Conservation (phyloP, 1,140 invertebrate genomes). For the Vanessa atalanta region DNA sequence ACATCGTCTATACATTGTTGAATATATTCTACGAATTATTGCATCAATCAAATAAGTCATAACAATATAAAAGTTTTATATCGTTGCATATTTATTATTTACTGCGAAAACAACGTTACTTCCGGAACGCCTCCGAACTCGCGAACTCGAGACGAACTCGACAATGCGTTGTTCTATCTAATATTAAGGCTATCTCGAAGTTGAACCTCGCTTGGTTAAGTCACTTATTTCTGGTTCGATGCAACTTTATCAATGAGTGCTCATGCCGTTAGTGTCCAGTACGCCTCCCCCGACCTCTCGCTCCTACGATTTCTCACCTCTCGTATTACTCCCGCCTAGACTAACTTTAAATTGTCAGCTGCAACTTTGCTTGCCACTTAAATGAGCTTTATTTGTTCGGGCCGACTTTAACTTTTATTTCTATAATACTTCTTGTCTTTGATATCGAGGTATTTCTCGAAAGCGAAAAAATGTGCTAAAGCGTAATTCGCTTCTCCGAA, state of each 20-base stretch:
- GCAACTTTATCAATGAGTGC: constrained; percentile 66
- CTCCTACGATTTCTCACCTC: constrained; percentile 63
- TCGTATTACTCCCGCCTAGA: constrained; percentile 44
- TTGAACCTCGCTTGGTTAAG: constrained; percentile 53
- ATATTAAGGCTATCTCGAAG: constrained; percentile 57
- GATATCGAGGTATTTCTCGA: constrained; percentile 21
- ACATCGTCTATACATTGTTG: background rate
- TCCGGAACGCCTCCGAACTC: constrained; percentile 41
- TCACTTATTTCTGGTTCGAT: constrained; percentile 58
- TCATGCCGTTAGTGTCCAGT: constrained; percentile 45
- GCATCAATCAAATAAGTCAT: constrained; percentile 24
- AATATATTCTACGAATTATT: background rate
- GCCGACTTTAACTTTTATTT: constrained; percentile 46
- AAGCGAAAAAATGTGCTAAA: constrained; percentile 1
- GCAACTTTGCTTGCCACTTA: constrained; percentile 64
- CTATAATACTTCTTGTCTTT: constrained; percentile 29
- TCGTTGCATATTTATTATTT: constrained; percentile 30
- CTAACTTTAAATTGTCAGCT: constrained; percentile 75
- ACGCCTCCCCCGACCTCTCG: constrained; percentile 35
- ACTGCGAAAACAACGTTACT: constrained; percentile 35
- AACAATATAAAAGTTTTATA: constrained; percentile 13
- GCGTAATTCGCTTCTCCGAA: constrained; percentile 1
- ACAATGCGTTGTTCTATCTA: constrained; percentile 44
- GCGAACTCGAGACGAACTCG: constrained; percentile 35
- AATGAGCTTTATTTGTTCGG: constrained; percentile 67